Percentiles rank a stretch among this genome's conserved stretches.
Evolutionary conservation across 2,113 vertebrate species (phyloP).

Genomic region (Acinonyx jubatus): DNA sequence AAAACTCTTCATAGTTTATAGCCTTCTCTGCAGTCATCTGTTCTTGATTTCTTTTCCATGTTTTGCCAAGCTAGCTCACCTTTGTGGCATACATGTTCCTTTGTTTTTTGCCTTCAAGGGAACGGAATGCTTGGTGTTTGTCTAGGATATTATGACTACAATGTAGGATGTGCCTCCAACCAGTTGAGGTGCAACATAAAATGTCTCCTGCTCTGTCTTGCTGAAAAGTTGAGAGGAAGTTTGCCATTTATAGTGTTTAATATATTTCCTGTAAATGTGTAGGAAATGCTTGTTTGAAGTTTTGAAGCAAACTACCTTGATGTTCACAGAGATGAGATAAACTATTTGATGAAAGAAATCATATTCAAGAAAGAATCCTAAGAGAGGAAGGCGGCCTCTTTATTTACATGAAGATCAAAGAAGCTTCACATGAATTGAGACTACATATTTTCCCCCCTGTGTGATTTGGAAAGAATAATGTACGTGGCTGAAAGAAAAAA

Average conservation of each 20-base stretch:
- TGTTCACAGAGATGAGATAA: slow-evolving; percentile 83
- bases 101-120: neutral
- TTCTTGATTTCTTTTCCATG: neutral
- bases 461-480: slow-evolving; percentile 78
- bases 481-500: slow-evolving; percentile 73
- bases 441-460: slow-evolving; percentile 77
- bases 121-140: neutral
- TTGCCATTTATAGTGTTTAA: slow-evolving; percentile 81
- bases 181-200: neutral
- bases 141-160: slow-evolving; percentile 67
- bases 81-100: neutral
- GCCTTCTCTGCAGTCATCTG: neutral
- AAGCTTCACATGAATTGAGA: slow-evolving; percentile 78
- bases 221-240: slow-evolving; percentile 70
- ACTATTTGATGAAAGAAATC: slow-evolving; percentile 87
- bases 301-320: slow-evolving; percentile 83
- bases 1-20: neutral
- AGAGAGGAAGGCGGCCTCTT: slow-evolving; percentile 82
- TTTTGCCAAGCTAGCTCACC: neutral
- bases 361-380: slow-evolving; percentile 81
- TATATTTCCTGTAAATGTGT: slow-evolving; percentile 84
- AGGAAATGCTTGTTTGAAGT: slow-evolving; percentile 86
- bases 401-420: slow-evolving; percentile 87
- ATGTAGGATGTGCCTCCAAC: neutral
- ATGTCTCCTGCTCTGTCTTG: slow-evolving; percentile 47